Conservation (phyloP, 1,140 invertebrate genomes). For the Glossosoma conforme region DNA sequence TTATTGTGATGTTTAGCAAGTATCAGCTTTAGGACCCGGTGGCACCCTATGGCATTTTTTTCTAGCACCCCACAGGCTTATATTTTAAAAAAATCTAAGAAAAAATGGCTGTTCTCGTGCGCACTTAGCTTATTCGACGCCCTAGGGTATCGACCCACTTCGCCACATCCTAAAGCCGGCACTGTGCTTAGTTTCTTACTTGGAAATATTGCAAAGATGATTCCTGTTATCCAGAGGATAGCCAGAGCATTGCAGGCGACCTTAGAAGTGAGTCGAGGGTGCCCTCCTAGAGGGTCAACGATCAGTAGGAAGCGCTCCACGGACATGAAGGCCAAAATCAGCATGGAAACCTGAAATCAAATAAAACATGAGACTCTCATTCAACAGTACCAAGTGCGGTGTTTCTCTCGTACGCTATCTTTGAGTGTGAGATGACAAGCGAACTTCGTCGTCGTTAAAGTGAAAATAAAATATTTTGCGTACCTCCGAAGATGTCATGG, state of each 20-base stretch:
- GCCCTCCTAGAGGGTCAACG: conserved; percentile 59
- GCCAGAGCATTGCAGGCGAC: conserved; percentile 52
- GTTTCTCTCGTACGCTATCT: too few relatives aligned
- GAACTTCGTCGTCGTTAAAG: conserved; percentile 3
- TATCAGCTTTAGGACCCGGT: too few relatives aligned
- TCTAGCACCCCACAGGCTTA: too few relatives aligned
- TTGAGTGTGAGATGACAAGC: too few relatives aligned
- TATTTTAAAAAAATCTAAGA: too few relatives aligned
- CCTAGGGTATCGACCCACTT: too few relatives aligned
- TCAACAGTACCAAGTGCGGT: not conserved
- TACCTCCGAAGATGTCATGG: conserved; percentile 67
- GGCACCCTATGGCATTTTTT: too few relatives aligned
- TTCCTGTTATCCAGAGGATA: conserved; percentile 61
- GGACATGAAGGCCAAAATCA: conserved; percentile 73
- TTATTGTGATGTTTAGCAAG: too few relatives aligned
- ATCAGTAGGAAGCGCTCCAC: conserved; percentile 70
- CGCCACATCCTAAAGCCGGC: too few relatives aligned
- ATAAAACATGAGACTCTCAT: conserved; percentile 11
- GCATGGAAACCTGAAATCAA: conserved; percentile 54
- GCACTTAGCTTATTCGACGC: too few relatives aligned
- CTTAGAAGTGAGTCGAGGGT: conserved; percentile 51
- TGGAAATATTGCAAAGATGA: conserved; percentile 62
- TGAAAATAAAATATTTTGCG: not conserved
- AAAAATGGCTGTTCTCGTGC: too few relatives aligned
- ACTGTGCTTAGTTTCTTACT: conserved; percentile 47